phyloP scores from a whole-genome alignment of 2,113 vertebrate species.

The Actenoides lindsayi region DNA sequence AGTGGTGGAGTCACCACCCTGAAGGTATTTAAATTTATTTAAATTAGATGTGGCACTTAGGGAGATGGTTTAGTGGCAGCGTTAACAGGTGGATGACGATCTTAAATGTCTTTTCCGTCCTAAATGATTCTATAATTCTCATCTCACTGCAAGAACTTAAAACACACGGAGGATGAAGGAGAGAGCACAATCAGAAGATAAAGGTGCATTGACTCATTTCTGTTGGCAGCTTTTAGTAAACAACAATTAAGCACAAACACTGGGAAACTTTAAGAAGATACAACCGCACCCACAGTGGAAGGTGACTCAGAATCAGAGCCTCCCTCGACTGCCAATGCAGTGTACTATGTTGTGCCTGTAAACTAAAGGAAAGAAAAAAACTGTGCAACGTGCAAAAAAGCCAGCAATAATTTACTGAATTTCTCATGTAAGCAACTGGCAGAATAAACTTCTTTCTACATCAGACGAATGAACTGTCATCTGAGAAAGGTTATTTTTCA shows the following conservation, averaged over 20 bases:
- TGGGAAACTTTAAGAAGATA: slow-evolving; percentile 39
- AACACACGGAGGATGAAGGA: background rate
- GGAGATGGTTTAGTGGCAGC: background rate
- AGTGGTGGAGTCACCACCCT: background rate
- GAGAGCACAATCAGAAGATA: slow-evolving; percentile 7
- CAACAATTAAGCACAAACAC: slow-evolving; percentile 19
- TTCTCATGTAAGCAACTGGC: background rate
- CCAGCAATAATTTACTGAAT: background rate
- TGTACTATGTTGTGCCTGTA: background rate
- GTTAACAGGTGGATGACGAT: background rate
- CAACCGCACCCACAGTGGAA: slow-evolving; percentile 38
- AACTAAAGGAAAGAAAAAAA: background rate
- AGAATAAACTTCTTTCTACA: background rate
- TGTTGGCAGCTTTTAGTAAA: slow-evolving; percentile 44
- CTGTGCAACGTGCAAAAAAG: background rate
- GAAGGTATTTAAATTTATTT: background rate
- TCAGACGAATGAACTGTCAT: background rate
- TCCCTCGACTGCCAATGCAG: background rate
- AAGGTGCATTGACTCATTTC: slow-evolving; percentile 30
- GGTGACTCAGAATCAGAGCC: slow-evolving; percentile 40
- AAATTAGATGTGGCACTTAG: background rate
- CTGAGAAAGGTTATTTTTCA: background rate
- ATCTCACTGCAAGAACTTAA: background rate
- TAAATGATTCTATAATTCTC: background rate
- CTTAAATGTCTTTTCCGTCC: background rate